Base-by-base conservation (phyloP, 2,888 invertebrate species). In the Sarcophaga caerulescens region DNA sequence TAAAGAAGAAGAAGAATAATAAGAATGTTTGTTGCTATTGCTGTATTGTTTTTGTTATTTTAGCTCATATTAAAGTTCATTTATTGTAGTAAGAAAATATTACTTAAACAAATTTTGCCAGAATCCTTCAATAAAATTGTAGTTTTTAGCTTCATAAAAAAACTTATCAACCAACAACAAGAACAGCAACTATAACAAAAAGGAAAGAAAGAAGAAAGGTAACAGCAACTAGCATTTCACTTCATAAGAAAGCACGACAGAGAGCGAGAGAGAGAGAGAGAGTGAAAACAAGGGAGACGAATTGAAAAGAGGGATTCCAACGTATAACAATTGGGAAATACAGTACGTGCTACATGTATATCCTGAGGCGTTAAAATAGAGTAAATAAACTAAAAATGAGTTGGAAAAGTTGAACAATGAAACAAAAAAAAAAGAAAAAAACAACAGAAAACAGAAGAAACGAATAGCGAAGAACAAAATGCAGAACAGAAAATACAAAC, bases 341-440 rank as follows among this genome's bases (percentile, higher is more conserved):
- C 70, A 84, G 86, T 86, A 86, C 86, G 86, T 86, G 86, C 86
- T 86, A 75, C 86, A 86, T 86, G 86, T 84, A 86, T 84, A 86
- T 86, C 86, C 86, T 81, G 86, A 78, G 86, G 86, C 86, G 86
- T 86, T 86, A 86, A 78, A 84, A 86, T 77, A 81, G 78, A 84
- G 81, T 86, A 86, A 86, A 86, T 84, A 86, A 86, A 86, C 84
- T 84, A 68, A 84, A 86, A 84, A 81, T 86, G 77, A 84, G 74
- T 75, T 84, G 70, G 23, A 76, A 78, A 84, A 71, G 70, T 17
- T 44, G 17, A 14, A 17, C 17, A 25, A 35, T 12, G 19, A 63
- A 68, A 21, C 17, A 47, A 57, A 78, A 70, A 25, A 23, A 70
- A 79, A n/a, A n/a, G n/a, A 19, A 66, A 52, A 8, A 17, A 74